Base-by-base conservation (phyloP, 2,888 invertebrate genomes). In the Ennomos erosarius region DNA sequence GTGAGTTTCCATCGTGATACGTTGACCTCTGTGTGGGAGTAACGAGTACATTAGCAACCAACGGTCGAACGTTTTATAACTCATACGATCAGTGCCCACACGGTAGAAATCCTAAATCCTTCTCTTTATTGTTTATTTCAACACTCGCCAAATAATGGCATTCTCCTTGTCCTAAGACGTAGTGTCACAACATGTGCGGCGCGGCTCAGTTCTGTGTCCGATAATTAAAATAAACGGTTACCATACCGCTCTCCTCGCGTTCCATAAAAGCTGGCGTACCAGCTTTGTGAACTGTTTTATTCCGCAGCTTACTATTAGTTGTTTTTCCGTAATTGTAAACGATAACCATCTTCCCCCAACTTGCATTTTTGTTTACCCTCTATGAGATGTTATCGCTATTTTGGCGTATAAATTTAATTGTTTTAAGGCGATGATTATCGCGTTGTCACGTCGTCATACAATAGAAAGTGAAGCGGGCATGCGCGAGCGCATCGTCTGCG, bases 391-490 rank as follows among this genome's bases (percentile, higher is more conserved):
- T 59, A 64, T 50, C 51, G 38, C 38, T 49, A 46, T 54, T 59
- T 59, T 60, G 49, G 62, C 62, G 58, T 68, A 66, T 67, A 67
- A 63, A 53, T 62, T 62, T 57, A 73, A 68, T 71, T 55, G 68
- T 75, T 63, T 69, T 58, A 70, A 67, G 68, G 59, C 51, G 67
- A 71, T 50, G 68, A 54, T 66, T 53, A 55, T 16, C 1, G 71
- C 1, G 71, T 71, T 70, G 74, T 75, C 79, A 78, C 84, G 77
- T 84, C 78, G 78, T 62, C 54, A 67, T 74, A 86, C 85, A 85
- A 85, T 91, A 90, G 90, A 91, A 91, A 91, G 90, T 90, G 90
- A 90, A 89, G 90, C 82, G 79, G 80, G 74, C 75, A 67, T 79
- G 80, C 81, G 85, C 82, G 69, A 82, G 83, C 84, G 85, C 87